Percentiles rank a stretch among this genome's conserved stretches.
Evolutionary conservation across 2,113 vertebrate genomes (phyloP).

Genomic region (Otolemur garnettii): DNA sequence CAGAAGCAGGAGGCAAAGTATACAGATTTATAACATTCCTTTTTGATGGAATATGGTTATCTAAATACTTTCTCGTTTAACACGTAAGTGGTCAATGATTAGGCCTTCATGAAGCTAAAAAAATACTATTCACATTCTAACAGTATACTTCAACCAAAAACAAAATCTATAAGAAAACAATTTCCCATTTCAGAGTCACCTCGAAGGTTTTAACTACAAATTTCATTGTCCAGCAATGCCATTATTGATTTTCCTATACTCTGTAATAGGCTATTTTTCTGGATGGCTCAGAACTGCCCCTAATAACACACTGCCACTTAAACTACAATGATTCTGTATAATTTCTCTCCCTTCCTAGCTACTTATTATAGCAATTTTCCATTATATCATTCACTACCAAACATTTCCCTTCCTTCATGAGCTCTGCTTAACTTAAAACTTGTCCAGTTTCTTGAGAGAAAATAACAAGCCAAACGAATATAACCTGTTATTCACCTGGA

Average conservation of each 20-base stretch:
- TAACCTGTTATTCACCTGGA: constrained; percentile 51
- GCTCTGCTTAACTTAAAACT: constrained; percentile 57
- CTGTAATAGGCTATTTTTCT: not conserved
- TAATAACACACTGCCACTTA: constrained; percentile 17
- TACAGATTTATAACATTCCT: not conserved
- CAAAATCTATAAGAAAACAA: not conserved
- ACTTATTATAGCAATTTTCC: constrained; percentile 60
- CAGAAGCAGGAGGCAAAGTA: constrained; percentile 27
- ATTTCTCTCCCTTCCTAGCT: not conserved
- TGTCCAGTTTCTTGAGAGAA: constrained; percentile 16
- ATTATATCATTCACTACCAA: constrained; percentile 54
- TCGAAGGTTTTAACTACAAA: not conserved
- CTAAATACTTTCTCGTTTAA: constrained; percentile 49
- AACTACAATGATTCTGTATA: constrained; percentile 9
- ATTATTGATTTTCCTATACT: not conserved
- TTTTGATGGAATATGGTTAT: not conserved
- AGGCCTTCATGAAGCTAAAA: constrained; percentile 10
- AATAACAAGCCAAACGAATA: not conserved
- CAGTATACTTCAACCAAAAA: not conserved
- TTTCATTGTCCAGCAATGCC: not conserved
- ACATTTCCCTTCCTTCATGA: constrained; percentile 51
- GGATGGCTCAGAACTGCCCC: not conserved
- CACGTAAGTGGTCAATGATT: not conserved
- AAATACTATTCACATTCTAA: not conserved
- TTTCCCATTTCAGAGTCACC: not conserved